phyloP scores from a whole-genome alignment of 2,113 vertebrate species.

The Anhinga rufa region DNA sequence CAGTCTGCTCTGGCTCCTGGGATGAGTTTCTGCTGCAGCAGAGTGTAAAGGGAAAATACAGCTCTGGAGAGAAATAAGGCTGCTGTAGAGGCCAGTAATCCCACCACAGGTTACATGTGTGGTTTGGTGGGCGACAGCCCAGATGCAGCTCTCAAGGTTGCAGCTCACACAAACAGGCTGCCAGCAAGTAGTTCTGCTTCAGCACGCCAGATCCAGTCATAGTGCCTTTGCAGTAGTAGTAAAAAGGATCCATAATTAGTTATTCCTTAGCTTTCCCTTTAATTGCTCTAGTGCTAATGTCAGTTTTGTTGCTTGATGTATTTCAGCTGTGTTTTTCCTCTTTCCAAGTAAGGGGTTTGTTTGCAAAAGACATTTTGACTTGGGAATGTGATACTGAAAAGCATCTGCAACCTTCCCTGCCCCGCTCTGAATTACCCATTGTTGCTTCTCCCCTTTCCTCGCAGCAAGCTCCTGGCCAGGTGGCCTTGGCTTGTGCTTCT shows the following conservation, averaged over 20 bases:
- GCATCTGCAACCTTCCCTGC: neutral
- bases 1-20: neutral
- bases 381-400: neutral
- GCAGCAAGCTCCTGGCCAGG: neutral
- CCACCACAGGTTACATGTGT: neutral
- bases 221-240: neutral
- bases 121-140: neutral
- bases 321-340: neutral
- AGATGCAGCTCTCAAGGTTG: neutral
- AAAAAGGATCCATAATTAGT: neutral
- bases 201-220: neutral
- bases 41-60: neutral
- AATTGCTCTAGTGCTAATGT: neutral
- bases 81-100: accelerated
- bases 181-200: neutral
- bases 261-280: neutral
- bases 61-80: neutral
- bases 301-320: neutral
- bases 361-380: neutral
- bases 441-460: neutral
- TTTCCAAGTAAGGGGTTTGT: neutral
- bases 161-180: neutral
- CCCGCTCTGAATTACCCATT: neutral
- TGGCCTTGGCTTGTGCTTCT: neutral
- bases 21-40: neutral